Conservation (phyloP, 2,888 invertebrate species). For the Xestia sexstrigata region DNA sequence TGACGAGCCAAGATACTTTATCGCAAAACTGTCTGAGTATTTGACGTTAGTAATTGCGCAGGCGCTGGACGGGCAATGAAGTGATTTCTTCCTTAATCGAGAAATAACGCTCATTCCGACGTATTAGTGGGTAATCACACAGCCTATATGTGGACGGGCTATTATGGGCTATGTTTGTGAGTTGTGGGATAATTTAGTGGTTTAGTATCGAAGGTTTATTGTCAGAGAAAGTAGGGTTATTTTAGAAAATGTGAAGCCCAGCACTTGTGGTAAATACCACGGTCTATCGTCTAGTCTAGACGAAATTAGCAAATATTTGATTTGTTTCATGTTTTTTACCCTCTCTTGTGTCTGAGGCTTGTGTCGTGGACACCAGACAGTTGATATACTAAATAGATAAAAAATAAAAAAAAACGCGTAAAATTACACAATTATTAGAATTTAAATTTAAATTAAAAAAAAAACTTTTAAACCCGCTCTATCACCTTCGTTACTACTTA, state of each 20-base stretch:
- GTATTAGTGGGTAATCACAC: slow-evolving; percentile 77
- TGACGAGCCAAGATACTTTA: slow-evolving; percentile 1
- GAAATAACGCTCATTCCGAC: slow-evolving; percentile 71
- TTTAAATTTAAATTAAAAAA: too few relatives aligned
- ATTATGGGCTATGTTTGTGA: slow-evolving; percentile 72
- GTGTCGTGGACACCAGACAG: too few relatives aligned
- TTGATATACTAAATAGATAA: too few relatives aligned
- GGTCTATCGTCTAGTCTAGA: too few relatives aligned
- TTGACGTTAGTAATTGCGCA: slow-evolving; percentile 72
- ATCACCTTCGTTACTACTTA: not conserved
- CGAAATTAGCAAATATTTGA: too few relatives aligned
- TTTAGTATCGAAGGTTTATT: slow-evolving; percentile 48
- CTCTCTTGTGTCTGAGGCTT: too few relatives aligned
- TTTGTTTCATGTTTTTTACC: too few relatives aligned
- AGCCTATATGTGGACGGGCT: slow-evolving; percentile 69
- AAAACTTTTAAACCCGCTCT: not conserved
- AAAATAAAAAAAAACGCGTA: too few relatives aligned
- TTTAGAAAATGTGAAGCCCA: not conserved
- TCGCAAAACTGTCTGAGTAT: slow-evolving; percentile 62
- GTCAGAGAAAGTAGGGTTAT: slow-evolving; percentile 12
- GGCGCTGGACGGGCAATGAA: slow-evolving; percentile 72
- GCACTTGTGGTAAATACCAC: not conserved
- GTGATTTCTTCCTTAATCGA: slow-evolving; percentile 78
- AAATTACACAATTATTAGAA: too few relatives aligned
- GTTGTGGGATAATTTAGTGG: slow-evolving; percentile 71